Percentiles rank a stretch among this genome's conserved stretches.
These are phyloP conservation scores for Aporrectodea caliginosa DNA, from an alignment of 1,140 invertebrate genomes.

Conservation along the genomic window DNA sequence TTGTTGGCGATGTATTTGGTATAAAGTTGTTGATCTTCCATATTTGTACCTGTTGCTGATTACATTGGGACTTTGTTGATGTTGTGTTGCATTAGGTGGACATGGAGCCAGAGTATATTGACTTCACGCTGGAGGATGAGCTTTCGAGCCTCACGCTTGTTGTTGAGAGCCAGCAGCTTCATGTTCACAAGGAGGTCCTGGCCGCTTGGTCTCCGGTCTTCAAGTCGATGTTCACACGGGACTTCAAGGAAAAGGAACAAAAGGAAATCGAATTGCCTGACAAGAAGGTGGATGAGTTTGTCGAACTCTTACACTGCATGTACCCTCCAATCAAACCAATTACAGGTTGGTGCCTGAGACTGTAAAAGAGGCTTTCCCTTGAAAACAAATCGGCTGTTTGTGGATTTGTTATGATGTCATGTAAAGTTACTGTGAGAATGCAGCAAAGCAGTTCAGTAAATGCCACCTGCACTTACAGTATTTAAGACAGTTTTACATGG, in stretches of 20 bases:
- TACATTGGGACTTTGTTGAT: too few relatives aligned
- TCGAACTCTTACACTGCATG: constrained; percentile 46
- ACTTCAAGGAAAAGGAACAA: constrained; percentile 37
- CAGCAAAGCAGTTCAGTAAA: too few relatives aligned
- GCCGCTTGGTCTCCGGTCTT: constrained; percentile 37
- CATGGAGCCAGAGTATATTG: constrained; percentile 32
- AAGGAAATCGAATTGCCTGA: constrained; percentile 42
- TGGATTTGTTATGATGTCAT: too few relatives aligned
- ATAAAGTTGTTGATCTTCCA: too few relatives aligned
- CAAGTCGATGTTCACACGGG: constrained; percentile 36
- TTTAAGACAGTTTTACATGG: too few relatives aligned
- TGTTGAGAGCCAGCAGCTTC: constrained; percentile 34
- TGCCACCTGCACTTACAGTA: too few relatives aligned
- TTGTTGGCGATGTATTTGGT: too few relatives aligned
- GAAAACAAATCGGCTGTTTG: too few relatives aligned
- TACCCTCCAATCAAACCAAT: constrained; percentile 48
- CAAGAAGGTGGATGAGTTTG: constrained; percentile 41
- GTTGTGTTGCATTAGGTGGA: not conserved
- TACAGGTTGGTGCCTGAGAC: too few relatives aligned
- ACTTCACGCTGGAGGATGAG: constrained; percentile 36
- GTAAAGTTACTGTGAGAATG: too few relatives aligned
- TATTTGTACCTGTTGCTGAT: too few relatives aligned
- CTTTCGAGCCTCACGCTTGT: constrained; percentile 14
- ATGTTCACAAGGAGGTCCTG: constrained; percentile 38
- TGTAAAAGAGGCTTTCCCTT: too few relatives aligned